These are phyloP conservation scores for Ariolimax columbianus DNA, from an alignment of 2,888 invertebrate genomes.

Conservation along the genomic window DNA sequence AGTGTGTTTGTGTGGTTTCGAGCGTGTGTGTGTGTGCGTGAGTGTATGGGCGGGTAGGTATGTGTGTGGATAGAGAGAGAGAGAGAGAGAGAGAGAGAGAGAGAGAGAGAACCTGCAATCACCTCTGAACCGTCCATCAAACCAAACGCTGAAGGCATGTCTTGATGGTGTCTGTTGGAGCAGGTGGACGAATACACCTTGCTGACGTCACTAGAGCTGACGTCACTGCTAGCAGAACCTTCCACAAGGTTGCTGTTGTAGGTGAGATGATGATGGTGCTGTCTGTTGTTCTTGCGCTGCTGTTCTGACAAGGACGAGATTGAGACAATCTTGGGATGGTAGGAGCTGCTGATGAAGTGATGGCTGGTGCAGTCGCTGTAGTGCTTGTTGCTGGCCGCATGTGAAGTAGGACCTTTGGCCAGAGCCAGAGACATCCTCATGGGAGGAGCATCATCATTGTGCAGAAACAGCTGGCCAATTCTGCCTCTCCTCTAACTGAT, in stretches of 20 bases:
- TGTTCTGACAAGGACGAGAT: not conserved
- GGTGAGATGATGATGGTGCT: not conserved
- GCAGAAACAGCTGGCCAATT: not conserved
- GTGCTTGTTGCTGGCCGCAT: not conserved
- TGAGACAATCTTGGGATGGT: not conserved
- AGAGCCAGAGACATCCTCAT: constrained; percentile 30
- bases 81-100: not conserved
- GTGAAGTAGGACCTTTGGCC: not conserved
- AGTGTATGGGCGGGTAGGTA: not conserved
- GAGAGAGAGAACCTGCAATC: not conserved
- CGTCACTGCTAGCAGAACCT: not conserved
- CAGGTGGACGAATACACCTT: not conserved
- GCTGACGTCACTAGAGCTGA: not conserved
- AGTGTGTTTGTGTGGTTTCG: too few species aligned
- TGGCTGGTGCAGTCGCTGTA: not conserved
- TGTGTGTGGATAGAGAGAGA: not conserved
- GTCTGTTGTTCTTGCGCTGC: constrained; percentile 3
- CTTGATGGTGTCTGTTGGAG: not conserved
- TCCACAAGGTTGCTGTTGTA: not conserved
- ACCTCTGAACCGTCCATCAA: constrained; percentile 42
- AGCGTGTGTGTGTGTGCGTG: too few species aligned
- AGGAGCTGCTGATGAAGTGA: not conserved
- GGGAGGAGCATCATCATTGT: not conserved
- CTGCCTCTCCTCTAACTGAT: not conserved
- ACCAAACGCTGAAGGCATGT: constrained; percentile 49